These are phyloP conservation scores for Pithys albifrons DNA, from an alignment of 2,113 vertebrate species.

Conservation along the genomic window DNA sequence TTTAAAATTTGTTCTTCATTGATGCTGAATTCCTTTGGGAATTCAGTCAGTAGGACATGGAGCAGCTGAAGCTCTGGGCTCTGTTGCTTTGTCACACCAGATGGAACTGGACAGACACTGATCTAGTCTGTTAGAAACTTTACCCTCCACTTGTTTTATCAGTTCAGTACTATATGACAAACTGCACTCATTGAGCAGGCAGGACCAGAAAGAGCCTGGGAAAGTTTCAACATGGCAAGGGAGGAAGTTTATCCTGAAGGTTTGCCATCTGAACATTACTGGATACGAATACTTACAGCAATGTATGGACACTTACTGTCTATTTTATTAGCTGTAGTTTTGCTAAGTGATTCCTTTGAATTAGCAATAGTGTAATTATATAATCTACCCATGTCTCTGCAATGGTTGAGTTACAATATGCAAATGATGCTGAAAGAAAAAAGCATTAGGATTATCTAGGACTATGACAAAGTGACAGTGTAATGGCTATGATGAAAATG, in stretches of 20 bases:
- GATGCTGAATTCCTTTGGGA: background rate
- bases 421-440: background rate
- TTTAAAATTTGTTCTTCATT: background rate
- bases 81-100: background rate
- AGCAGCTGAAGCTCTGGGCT: background rate
- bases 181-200: background rate
- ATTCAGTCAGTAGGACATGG: background rate
- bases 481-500: background rate
- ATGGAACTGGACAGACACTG: background rate
- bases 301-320: background rate
- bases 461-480: background rate
- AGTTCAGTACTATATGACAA: background rate
- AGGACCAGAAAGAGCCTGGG: background rate
- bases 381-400: background rate
- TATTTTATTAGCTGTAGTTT: background rate
- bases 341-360: background rate
- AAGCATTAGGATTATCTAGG: background rate
- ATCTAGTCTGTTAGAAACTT: background rate
- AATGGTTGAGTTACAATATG: background rate
- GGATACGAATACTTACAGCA: background rate
- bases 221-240: background rate
- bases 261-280: background rate
- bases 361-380: background rate
- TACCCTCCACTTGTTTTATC: background rate
- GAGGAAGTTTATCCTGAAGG: background rate